Base-by-base conservation (phyloP, 2,113 vertebrate species). In the Tachysurus fulvidraco region DNA sequence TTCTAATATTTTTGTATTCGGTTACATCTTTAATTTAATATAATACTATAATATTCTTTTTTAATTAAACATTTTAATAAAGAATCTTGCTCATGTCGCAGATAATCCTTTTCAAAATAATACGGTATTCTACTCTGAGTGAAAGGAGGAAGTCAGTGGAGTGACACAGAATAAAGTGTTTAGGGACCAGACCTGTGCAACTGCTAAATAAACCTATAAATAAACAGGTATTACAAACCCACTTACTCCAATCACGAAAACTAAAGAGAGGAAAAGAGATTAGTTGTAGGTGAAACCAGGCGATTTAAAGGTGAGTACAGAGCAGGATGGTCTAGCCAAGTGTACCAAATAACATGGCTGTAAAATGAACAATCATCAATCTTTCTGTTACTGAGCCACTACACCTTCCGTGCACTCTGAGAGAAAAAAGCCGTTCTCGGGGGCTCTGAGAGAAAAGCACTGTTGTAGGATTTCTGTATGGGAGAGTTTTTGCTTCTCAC, bases 241-340 rank as follows among this genome's bases (percentile, higher is more conserved):
- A 55, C 76, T 54, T 50, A 78, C 54, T 80, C 77, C 77, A 57
- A 80, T 41, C 77, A 59, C 59, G n/a, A 59, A 80, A 80, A 80
- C 77, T 57, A 59, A 80, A 80, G 54, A 55, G 16, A 59, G 28
- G 17, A 36, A 59, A 54, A 80, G 54, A 80, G 28, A 80, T 79
- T 36, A 41, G 54, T 36, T 80, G 77, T 54, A 30, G 54, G 10
- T 36, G 52, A 80, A 59, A 28, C 54, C 30, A 0, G 17, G 17
- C 28, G 50, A 17, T 30, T 76, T 76, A 76, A 76, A 78, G 50
- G 76, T 78, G 73, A 76, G 50, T 78, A 78, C 13, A 55, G 50
- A 78, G 76, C 50, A 78, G 50, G 76, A 78, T 0, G 76, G 50
- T 79, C 30, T 36, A 79, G 52, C 54, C 77, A 57, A 57, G 77